Evolutionary conservation across 2,888 invertebrate genomes (phyloP), one percentile per base, ranked within the genome.

Genomic region (Cheilosia vernalis): DNA sequence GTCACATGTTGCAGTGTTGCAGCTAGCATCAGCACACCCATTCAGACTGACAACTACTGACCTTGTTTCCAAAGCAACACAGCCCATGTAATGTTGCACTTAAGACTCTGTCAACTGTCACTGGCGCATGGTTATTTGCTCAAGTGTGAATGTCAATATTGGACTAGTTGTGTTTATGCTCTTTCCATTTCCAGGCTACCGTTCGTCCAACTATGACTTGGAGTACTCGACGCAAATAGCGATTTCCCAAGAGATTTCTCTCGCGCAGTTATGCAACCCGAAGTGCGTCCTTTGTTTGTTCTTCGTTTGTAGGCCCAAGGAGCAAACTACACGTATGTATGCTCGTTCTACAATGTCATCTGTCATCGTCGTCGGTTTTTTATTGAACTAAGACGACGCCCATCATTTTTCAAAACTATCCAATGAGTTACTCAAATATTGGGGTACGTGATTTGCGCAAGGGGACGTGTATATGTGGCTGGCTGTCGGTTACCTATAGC

Each of bases 241-340:
- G 40, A 56, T 76, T 66, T 76, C 66, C 19, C 58, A 58, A 76
- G 66, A 76, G 74, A 66, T 76, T 60, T 76, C 76, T 67, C 76
- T 66, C 56, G 64, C 74, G 40, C 4, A 37, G 60, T 72, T 72
- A 60, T 51, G 70, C 49, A 72, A 72, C 56, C 13, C 44, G 0
- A 44, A 19, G 27, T 55, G 55, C 56, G 56, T 13, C 69, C 13
- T 42, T 19, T 44, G 30, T 56, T 69, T 33, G 30, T 30, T 69
- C 56, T 37, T 30, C 24, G n/a, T 19, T 17, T 47, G 17, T 2
- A n/a, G 21, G 33, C 13, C 19, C 19, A 33, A 4, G 9, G 7
- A 15, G 33, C 19, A n/a, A 9, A 9, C 13, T 21, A 5, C 21
- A 24, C 4, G 5, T 10, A 6, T 47, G 44, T 2, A 6, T 47